Evolutionary conservation across 2,888 invertebrate genomes (phyloP), one percentile per base, ranked within the genome.

Genomic region (Serripes groenlandicus): DNA sequence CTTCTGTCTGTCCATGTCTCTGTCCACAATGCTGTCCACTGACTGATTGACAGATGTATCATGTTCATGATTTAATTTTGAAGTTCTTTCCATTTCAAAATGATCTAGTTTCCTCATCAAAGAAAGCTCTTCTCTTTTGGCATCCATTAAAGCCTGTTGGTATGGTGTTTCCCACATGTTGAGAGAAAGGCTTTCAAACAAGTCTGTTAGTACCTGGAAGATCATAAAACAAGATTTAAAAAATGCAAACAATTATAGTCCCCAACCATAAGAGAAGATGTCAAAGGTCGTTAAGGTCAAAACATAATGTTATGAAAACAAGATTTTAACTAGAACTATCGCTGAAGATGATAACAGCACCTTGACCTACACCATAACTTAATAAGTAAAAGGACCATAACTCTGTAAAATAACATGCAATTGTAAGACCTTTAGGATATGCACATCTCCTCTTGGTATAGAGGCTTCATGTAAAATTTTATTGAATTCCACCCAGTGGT

Each of bases 151-250:
- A 15, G 93, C 93, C 77, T 88, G 91, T 64, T 92, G 92, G 42
- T 88, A 90, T 1, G 96, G 95, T 30, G 95, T 93, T 15, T 92
- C 93, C 96, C 96, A 96, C 95, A 96, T 95, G 85, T 95, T 95
- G 68, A 95, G 94, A 3, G 96, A 95, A 49, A 96, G 91, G 88
- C 96, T 95, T 60, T 93, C 91, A 79, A 96, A 95, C 56, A 96
- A 92, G 84, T 95, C 95, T 58, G 95, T 94, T 0, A 96, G 94
- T n/a, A 96, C 95, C 93, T 95, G 88, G 11, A 86, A 81, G 11
- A 49, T 3, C 15, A 15, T 49, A 49, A 49, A 5, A 42, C 42
- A 49, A 21, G 7, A 5, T 49, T 2, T 21, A 49, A 49, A 21
- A 49, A 49, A 49, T 7, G 49, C 49, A 49, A 49, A 3, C 7